phyloP scores from a whole-genome alignment of 1,140 invertebrate species.

The Cyclargus thomasi region DNA sequence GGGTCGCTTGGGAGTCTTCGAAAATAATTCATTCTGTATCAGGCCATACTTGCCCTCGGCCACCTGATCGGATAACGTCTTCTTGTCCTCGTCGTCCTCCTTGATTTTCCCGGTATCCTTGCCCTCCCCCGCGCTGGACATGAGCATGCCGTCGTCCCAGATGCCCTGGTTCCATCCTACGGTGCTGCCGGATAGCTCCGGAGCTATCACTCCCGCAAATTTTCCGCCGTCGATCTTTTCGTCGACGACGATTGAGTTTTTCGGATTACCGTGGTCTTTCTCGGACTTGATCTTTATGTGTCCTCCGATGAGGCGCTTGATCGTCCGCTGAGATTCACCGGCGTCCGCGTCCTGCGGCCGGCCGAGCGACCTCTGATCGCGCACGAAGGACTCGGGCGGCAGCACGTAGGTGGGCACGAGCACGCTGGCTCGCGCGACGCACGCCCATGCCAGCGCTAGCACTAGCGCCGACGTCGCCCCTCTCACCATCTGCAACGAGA shows the following conservation, averaged over 20 bases:
- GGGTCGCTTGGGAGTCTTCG: slow-evolving; percentile 80
- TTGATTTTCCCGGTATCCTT: slow-evolving; percentile 72
- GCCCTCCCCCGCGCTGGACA: slow-evolving; percentile 80
- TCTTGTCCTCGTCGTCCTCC: slow-evolving; percentile 83
- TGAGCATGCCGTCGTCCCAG: slow-evolving; percentile 80
- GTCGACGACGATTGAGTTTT: slow-evolving; percentile 60
- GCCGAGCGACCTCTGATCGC: slow-evolving; percentile 66
- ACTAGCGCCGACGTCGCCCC: slow-evolving; percentile 65
- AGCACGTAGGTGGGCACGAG: slow-evolving; percentile 72
- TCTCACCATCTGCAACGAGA: slow-evolving; percentile 72
- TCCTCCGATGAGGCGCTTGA: slow-evolving; percentile 78
- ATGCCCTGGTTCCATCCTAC: slow-evolving; percentile 75
- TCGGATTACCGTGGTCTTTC: slow-evolving; percentile 56
- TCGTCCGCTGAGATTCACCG: slow-evolving; percentile 69
- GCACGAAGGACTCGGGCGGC: slow-evolving; percentile 72
- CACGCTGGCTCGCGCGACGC: slow-evolving; percentile 57
- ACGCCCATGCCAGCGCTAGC: slow-evolving; percentile 65
- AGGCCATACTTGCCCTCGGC: slow-evolving; percentile 92
- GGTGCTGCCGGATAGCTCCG: slow-evolving; percentile 67
- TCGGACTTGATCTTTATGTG: slow-evolving; percentile 74
- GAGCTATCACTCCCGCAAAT: slow-evolving; percentile 58
- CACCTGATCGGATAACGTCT: slow-evolving; percentile 89
- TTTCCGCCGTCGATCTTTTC: slow-evolving; percentile 62
- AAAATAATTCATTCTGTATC: slow-evolving; percentile 89
- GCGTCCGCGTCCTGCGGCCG: slow-evolving; percentile 40